A percentile compares a stretch with the other conserved stretches of the same genome.
Conservation (phyloP, 2,888 invertebrate genomes). For the Agelastica alni region DNA sequence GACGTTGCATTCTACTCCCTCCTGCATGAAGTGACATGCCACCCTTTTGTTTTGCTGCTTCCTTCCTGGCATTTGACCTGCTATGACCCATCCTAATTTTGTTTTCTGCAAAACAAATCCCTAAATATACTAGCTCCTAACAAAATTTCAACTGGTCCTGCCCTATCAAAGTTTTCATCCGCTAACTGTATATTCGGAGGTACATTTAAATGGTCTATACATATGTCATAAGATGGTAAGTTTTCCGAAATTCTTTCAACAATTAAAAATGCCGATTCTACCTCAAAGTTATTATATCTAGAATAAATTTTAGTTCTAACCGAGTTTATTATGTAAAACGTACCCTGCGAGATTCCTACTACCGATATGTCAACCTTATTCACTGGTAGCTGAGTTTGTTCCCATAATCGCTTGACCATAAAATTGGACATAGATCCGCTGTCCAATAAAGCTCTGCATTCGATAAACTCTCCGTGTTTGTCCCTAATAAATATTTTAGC, state of each 20-base stretch:
- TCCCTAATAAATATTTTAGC: not conserved
- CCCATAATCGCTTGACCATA: not conserved
- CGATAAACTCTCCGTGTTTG: not conserved
- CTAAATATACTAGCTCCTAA: not conserved
- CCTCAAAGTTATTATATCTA: not conserved
- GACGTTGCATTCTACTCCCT: constrained; percentile 2
- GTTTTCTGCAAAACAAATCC: constrained; percentile 8
- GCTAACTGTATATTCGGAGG: constrained; percentile 3
- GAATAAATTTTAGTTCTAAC: not conserved
- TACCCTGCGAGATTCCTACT: not conserved
- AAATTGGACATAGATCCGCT: constrained; percentile 14
- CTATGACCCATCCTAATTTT: constrained; percentile 18
- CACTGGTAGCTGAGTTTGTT: not conserved
- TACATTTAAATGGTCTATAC: constrained; percentile 9
- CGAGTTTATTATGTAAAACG: not conserved
- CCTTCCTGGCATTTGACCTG: constrained; percentile 1
- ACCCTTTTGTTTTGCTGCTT: not conserved
- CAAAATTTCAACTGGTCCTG: constrained; percentile 4
- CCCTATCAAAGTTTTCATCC: constrained; percentile 12
- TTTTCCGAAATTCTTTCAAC: constrained; percentile 8
- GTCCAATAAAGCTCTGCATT: constrained; percentile 18
- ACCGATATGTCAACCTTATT: not conserved
- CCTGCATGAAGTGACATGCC: not conserved
- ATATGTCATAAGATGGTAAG: constrained; percentile 1
- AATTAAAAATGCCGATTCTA: too few relatives aligned